Evolutionary conservation across 2,888 invertebrate species (phyloP), one percentile per base, ranked within the genome.

Genomic region (Phlogophora meticulosa): DNA sequence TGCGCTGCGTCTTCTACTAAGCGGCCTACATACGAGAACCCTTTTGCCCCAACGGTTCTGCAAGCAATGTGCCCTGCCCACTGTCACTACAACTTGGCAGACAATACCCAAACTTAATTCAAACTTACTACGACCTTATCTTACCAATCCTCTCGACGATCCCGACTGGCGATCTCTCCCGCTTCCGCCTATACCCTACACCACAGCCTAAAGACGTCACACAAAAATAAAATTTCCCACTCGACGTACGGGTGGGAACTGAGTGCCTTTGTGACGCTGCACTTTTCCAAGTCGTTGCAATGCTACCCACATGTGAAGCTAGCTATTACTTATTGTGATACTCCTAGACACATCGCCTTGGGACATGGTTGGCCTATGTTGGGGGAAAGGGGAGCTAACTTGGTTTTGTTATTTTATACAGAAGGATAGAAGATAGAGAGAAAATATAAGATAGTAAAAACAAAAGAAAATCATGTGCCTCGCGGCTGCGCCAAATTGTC

Each of bases 141-240:
- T 20, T 4, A 0, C 1, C 7, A n/a, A n/a, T 61, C 7, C 0
- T 22, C 2, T 43, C 7, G 4, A 10, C 4, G 11, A 4, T 28
- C 7, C n/a, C 10, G 2, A 7, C 7, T 3, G 0, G 1, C 11
- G 1, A n/a, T n/a, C 17, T 36, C 1, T 7, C 2, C 20, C 36
- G 55, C 53, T 56, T 3, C 49, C 45, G 7, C 48, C 15, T 32
- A 7, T 60, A 4, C 9, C 49, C 57, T 74, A 36, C 1, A 36
- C 80, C 84, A 78, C 59, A 66, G 40, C 59, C 64, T 68, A 88
- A 80, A 88, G 85, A 82, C 78, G 82, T 76, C 73, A 76, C 63
- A 82, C 82, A 83, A 83, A 88, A 90, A 89, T 88, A 85, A 85
- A 85, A 85, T 87, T 85, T 83, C 82, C 73, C 85, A 80, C 85